Percentiles rank a stretch among this genome's conserved stretches.
phyloP scores from a whole-genome alignment of 2,113 vertebrate species.

The Anhinga anhinga region DNA sequence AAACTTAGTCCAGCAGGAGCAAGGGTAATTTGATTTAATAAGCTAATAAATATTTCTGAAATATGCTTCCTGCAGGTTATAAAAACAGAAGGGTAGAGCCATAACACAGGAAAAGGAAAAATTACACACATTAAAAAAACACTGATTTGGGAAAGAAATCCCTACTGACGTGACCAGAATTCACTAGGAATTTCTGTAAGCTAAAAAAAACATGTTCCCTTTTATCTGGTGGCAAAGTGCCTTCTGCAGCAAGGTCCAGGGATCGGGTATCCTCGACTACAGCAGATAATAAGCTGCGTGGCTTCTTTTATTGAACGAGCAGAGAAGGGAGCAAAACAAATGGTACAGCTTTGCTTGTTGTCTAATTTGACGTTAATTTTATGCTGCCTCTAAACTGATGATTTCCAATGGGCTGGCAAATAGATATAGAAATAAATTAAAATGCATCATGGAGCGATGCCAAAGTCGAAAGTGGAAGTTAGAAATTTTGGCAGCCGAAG shows the following conservation, averaged over 20 bases:
- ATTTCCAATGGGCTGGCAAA: constrained; percentile 14
- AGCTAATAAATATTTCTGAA: constrained; percentile 67
- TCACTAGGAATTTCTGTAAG: not conserved
- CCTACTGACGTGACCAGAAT: not conserved
- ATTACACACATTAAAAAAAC: not conserved
- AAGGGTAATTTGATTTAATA: constrained; percentile 65
- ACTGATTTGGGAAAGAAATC: constrained; percentile 14
- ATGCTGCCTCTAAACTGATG: not conserved
- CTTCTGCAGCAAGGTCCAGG: not conserved
- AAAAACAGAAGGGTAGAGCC: constrained; percentile 41
- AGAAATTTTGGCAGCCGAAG: constrained; percentile 33
- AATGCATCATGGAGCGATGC: not conserved
- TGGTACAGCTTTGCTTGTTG: not conserved
- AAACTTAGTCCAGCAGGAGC: constrained; percentile 40
- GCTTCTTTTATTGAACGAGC: not conserved
- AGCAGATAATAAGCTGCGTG: not conserved
- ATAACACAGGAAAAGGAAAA: constrained; percentile 39
- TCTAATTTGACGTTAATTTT: constrained; percentile 25
- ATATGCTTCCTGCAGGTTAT: constrained; percentile 56
- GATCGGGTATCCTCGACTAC: not conserved
- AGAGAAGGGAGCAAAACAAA: constrained; percentile 3
- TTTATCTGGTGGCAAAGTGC: not conserved
- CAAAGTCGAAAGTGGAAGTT: not conserved
- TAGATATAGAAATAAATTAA: constrained; percentile 11
- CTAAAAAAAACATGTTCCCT: not conserved